Percentiles rank a stretch among this genome's conserved stretches.
Evolutionary conservation across 1,140 invertebrate genomes (phyloP).

Genomic region (Camponotus floridanus): DNA sequence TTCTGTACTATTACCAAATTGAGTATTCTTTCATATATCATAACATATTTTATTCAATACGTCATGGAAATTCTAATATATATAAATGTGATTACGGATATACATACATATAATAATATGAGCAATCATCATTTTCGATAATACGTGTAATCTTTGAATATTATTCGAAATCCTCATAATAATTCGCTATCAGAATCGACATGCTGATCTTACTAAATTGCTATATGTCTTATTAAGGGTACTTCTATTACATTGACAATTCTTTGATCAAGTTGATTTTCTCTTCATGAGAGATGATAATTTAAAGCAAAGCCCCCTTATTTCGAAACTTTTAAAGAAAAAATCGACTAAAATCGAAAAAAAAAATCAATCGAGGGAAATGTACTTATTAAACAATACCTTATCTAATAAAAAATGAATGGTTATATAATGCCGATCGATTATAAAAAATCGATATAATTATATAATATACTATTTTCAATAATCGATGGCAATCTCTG

Average conservation of each 20-base stretch:
- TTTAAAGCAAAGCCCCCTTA: not conserved
- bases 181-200: not conserved
- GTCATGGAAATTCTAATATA: not conserved
- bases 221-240: not conserved
- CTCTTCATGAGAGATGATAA: not conserved
- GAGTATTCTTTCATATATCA: constrained; percentile 3
- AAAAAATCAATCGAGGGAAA: not conserved
- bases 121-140: not conserved
- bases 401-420: not conserved
- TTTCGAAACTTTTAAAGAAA: not conserved
- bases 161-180: not conserved
- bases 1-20: constrained; percentile 5
- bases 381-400: not conserved
- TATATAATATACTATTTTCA: not conserved
- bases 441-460: no score
- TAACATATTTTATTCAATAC: not conserved
- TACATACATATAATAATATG: not conserved
- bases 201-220: not conserved
- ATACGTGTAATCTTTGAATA: not conserved
- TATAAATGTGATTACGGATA: not conserved
- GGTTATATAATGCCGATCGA: not conserved
- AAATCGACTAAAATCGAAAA: not conserved
- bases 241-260: not conserved
- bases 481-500: not conserved
- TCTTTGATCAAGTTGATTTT: not conserved